These are phyloP conservation scores for Bibio marci DNA, from an alignment of 2,888 invertebrate species.

Conservation along the genomic window DNA sequence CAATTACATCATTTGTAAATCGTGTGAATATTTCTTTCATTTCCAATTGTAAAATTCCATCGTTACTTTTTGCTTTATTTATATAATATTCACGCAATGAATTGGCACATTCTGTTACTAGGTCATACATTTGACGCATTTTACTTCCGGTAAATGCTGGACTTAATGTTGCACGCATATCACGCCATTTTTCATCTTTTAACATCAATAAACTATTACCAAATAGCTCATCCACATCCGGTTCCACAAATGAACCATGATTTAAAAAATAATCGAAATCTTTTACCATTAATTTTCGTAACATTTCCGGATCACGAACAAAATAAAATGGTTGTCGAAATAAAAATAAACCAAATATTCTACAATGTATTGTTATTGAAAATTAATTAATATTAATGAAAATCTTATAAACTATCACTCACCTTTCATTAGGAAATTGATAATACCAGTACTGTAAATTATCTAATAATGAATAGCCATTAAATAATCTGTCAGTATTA, in stretches of 20 bases:
- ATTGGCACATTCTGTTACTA: slow-evolving; percentile 7
- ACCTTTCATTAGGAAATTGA: background rate
- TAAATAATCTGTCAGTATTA: background rate
- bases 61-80: background rate
- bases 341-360: slow-evolving; percentile 25
- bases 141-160: slow-evolving; percentile 20
- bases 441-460: background rate
- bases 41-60: slow-evolving; percentile 17
- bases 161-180: slow-evolving; percentile 18
- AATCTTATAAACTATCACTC: background rate
- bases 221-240: slow-evolving; percentile 29
- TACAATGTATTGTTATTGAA: slow-evolving; percentile 14
- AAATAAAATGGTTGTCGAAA: slow-evolving; percentile 17
- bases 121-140: slow-evolving; percentile 17
- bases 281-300: slow-evolving; percentile 24
- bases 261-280: slow-evolving; percentile 26
- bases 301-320: slow-evolving; percentile 21
- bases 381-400: too few species aligned
- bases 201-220: slow-evolving; percentile 19
- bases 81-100: background rate
- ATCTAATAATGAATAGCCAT: background rate
- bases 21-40: slow-evolving; percentile 29
- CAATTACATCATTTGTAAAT: slow-evolving; percentile 35
- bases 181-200: slow-evolving; percentile 18
- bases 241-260: slow-evolving; percentile 27